Percentiles rank a stretch among this genome's conserved stretches.
phyloP scores from a whole-genome alignment of 2,113 vertebrate genomes.

The Callopanchax toddi region DNA sequence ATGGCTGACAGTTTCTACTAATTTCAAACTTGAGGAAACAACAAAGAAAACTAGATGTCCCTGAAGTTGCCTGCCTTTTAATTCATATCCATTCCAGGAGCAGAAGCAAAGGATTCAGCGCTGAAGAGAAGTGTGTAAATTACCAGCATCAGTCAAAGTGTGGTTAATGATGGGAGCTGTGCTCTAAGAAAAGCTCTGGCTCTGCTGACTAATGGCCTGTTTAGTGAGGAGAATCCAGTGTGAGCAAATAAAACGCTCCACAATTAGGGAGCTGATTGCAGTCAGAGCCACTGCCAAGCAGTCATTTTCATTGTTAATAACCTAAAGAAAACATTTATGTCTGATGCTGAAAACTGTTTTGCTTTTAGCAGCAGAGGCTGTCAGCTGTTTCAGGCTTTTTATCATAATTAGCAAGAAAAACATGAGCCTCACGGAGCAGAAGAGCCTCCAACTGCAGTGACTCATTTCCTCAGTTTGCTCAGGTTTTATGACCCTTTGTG shows the following conservation, averaged over 20 bases:
- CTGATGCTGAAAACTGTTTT: slow-evolving; percentile 71
- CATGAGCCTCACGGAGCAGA: slow-evolving; percentile 70
- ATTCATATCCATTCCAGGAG: slow-evolving; percentile 57
- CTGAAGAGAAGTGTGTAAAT: slow-evolving; percentile 66
- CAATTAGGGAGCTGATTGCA: slow-evolving; percentile 83
- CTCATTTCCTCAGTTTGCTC: slow-evolving; percentile 84
- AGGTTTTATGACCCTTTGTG: too few species aligned
- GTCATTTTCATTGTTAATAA: slow-evolving; percentile 85
- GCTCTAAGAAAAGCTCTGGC: background rate
- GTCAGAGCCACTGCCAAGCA: slow-evolving; percentile 80
- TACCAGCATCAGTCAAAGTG: slow-evolving; percentile 69
- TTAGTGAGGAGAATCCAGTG: slow-evolving; percentile 40
- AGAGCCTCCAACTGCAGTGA: slow-evolving; percentile 77
- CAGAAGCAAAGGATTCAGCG: slow-evolving; percentile 73
- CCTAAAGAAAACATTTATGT: slow-evolving; percentile 88
- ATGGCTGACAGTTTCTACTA: slow-evolving; percentile 11
- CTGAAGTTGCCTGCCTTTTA: slow-evolving; percentile 65
- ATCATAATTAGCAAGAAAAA: slow-evolving; percentile 81
- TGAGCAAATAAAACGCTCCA: slow-evolving; percentile 69
- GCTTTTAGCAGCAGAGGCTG: slow-evolving; percentile 61
- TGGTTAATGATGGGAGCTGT: slow-evolving; percentile 53
- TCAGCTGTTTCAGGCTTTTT: slow-evolving; percentile 74
- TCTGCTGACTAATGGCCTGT: slow-evolving; percentile 55
- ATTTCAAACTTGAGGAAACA: slow-evolving; percentile 16
- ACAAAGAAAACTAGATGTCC: slow-evolving; percentile 36